Base-by-base conservation (phyloP, 2,888 invertebrate species). In the Ormia ochracea region DNA sequence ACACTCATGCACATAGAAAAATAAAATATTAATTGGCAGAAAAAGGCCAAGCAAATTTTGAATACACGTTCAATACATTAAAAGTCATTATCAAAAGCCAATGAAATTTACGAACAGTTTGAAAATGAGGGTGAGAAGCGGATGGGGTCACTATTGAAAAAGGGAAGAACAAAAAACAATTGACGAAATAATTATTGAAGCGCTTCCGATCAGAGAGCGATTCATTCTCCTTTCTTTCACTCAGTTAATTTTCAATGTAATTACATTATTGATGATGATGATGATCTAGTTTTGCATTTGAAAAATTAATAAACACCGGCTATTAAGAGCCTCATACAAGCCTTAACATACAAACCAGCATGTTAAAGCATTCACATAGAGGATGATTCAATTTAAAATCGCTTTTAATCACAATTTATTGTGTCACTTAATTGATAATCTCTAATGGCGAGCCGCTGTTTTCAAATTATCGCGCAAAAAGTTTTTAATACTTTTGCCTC, bases 401-500 rank as follows among this genome's bases (percentile, higher is more conserved):
- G 45, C 72, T 65, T 52, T 70, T 41, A 66, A 74, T 45, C n/a
- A 36, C 74, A 73, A 78, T 78, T 81, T 56, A 78, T 74, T 76
- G 69, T 63, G 61, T 61, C 54, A 69, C 63, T 76, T 76, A 38
- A 63, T 69, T 76, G 68, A 38, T 80, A 58, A 72, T 58, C 59
- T 59, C 36, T 14, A 38, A 65, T 28, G 65, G 38, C 65, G 28
- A 38, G 28, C 28, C 3, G 23, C 38, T 50, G 6, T 5, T 23
- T 0, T 23, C 26, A 38, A 23, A 21, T 3, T 58, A 19, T 38
- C 12, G 10, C 38, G 14, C 7, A 28, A 41, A 41, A 28, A 9
- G 1, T 14, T 14, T 6, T 26, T 43, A 59, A 10, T 6, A 2
- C 1, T 19, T 23, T 1, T 1, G 33, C 10, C 12, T 26, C 19